Percentiles rank a stretch among this genome's conserved stretches.
Conservation (phyloP, 1,140 invertebrate species). For the Cherax destructor region DNA sequence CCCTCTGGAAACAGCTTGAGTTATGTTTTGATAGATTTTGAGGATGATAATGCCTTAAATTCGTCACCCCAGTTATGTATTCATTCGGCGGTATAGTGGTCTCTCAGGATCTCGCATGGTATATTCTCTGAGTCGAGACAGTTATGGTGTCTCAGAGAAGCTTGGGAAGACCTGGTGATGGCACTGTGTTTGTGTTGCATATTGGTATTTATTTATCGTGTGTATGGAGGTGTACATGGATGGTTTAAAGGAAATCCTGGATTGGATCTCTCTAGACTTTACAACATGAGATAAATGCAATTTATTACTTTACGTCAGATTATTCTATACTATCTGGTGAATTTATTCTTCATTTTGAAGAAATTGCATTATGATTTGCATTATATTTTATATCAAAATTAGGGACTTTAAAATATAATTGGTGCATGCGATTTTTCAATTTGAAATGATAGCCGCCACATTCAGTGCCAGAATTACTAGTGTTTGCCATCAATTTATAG, state of each 20-base stretch:
- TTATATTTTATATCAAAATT: neutral
- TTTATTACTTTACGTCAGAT: neutral
- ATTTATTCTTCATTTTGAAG: neutral
- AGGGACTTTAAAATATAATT: neutral
- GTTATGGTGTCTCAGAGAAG: constrained; percentile 58
- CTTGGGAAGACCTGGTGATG: constrained; percentile 51
- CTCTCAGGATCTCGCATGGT: constrained; percentile 38
- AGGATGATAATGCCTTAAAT: constrained; percentile 26
- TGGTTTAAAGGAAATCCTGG: constrained; percentile 33
- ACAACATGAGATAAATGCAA: neutral
- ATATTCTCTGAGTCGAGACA: constrained; percentile 50
- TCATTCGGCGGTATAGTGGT: constrained; percentile 39
- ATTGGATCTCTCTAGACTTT: constrained; percentile 13
- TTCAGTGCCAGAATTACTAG: neutral
- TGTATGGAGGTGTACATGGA: constrained; percentile 40
- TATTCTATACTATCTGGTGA: neutral
- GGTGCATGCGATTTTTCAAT: neutral
- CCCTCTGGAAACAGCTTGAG: constrained; percentile 48
- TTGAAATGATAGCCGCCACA: neutral
- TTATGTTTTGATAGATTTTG: constrained; percentile 40
- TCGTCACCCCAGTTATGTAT: constrained; percentile 63
- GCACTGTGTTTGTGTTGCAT: constrained; percentile 61
- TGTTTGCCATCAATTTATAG: neutral
- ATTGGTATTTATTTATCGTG: constrained; percentile 39
- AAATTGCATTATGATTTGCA: neutral